These are phyloP conservation scores for Argyra leucocephala DNA, from an alignment of 2,888 invertebrate species.

Conservation along the genomic window DNA sequence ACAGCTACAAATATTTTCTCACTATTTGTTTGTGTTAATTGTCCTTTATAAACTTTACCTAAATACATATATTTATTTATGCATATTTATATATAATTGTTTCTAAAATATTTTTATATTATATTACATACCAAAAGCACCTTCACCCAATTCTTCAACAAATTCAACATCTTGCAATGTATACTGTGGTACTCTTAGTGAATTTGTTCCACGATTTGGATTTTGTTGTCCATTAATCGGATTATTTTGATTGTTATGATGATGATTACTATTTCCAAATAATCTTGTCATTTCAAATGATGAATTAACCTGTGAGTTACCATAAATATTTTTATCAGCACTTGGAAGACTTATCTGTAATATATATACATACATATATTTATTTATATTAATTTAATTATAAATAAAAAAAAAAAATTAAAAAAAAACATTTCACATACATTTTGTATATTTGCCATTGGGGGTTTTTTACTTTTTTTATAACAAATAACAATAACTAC, in stretches of 20 bases:
- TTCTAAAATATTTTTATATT: not conserved
- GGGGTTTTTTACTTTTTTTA: conserved; percentile 48
- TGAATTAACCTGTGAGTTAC: conserved; percentile 64
- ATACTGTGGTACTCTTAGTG: conserved; percentile 69
- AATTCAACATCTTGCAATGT: conserved; percentile 75
- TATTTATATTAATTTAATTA: too few relatives aligned
- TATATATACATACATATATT: not conserved
- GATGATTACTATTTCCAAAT: conserved; percentile 41
- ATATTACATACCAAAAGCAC: conserved; percentile 69
- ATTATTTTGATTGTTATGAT: conserved; percentile 35
- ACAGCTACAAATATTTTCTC: conserved; percentile 77
- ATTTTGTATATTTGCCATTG: conserved; percentile 56
- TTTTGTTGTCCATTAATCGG: conserved; percentile 45
- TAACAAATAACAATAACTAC: conserved; percentile 55
- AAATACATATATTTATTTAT: conserved; percentile 39
- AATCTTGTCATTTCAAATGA: conserved; percentile 78
- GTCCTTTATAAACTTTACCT: conserved; percentile 87
- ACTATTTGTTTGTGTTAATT: conserved; percentile 58
- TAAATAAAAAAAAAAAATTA: not conserved
- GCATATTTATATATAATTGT: not conserved
- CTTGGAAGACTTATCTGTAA: conserved; percentile 55
- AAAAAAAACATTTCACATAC: conserved; percentile 34
- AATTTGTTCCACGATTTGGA: conserved; percentile 26
- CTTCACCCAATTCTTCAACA: conserved; percentile 86
- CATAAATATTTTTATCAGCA: conserved; percentile 72